Conservation (phyloP, 2,888 invertebrate species). For the Tachystola acroxantha region DNA sequence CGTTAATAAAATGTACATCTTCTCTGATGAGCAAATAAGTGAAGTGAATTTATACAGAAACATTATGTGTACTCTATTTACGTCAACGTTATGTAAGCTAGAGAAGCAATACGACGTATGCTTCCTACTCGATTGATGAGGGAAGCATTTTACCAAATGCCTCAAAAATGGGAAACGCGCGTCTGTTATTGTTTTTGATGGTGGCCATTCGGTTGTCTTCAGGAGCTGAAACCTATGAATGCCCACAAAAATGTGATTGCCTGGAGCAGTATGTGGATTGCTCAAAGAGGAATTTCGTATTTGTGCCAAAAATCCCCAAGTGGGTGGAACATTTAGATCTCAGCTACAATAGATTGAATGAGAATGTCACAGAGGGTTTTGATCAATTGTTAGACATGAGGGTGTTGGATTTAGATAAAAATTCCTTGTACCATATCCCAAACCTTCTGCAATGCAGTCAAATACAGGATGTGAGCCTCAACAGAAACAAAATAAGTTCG, state of each 20-base stretch:
- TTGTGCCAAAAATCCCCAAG: slow-evolving; percentile 85
- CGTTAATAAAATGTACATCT: slow-evolving; percentile 46
- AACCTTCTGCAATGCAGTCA: slow-evolving; percentile 68
- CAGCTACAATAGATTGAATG: slow-evolving; percentile 65
- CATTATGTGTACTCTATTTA: slow-evolving; percentile 29
- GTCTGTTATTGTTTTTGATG: slow-evolving; percentile 62
- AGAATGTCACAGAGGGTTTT: slow-evolving; percentile 53
- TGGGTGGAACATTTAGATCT: slow-evolving; percentile 88
- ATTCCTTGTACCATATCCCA: slow-evolving; percentile 76
- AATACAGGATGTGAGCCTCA: slow-evolving; percentile 79
- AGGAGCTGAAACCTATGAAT: slow-evolving; percentile 67
- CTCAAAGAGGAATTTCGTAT: slow-evolving; percentile 82
- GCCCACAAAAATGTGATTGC: slow-evolving; percentile 85
- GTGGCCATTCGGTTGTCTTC: slow-evolving; percentile 42
- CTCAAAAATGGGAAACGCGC: slow-evolving; percentile 71
- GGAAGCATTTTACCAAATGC: slow-evolving; percentile 52
- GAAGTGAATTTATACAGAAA: slow-evolving; percentile 32
- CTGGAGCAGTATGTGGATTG: slow-evolving; percentile 87
- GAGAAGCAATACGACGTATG: slow-evolving; percentile 21
- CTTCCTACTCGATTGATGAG: slow-evolving; percentile 39
- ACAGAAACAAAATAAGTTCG: slow-evolving; percentile 79
- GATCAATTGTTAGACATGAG: slow-evolving; percentile 49
- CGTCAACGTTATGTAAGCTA: slow-evolving; percentile 61
- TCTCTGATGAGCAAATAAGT: slow-evolving; percentile 36
- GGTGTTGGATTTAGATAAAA: slow-evolving; percentile 75